Base-by-base conservation (phyloP, 2,888 invertebrate species). In the Didymodactylos carnosus region DNA sequence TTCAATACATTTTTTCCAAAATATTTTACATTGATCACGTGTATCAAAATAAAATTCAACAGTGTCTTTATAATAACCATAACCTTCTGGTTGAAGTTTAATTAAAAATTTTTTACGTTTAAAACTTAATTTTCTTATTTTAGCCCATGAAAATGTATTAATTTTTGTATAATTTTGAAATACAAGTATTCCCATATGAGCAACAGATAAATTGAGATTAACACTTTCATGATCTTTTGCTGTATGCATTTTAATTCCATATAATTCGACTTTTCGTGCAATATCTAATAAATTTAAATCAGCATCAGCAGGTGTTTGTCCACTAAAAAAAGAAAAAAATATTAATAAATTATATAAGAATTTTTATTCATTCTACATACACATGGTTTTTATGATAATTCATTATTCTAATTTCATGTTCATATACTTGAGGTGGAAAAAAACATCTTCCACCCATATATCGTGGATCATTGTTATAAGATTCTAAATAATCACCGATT, bases 131-230 rank as follows among this genome's bases (percentile, higher is more conserved):
- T 99, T 98, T 77, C 98, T 87, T 79, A 99, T 94, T 87, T 97
- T 97, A 76, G 95, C 95, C 98, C 98, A 98, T 77, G 94, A 95
- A 85, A 98, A 99, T 49, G 95, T 97, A 86, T 94, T 95, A 80
- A 97, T 97, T 85, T 94, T 94, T 69, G 92, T 93, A 80, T 88
- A 89, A 83, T 92, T 90, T 85, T 98, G 97, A 86, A 94, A 98
- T 78, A 98, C 94, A 73, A 94, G 88, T 76, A 98, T 91, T 77
- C 98, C 98, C 90, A 94, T 90, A 84, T 98, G 95, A 13, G 94
- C 93, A 25, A 95, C 94, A 16, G 97, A 91, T 79, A 98, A 86
- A 85, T 94, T 93, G 70, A 98, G 85, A 0, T 92, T 89, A 35
- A 93, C 92, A n/a, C 90, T 91, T 84, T 97, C 95, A 83, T 92